phyloP scores from a whole-genome alignment of 2,113 vertebrate genomes.

The Amblyornis subalaris region DNA sequence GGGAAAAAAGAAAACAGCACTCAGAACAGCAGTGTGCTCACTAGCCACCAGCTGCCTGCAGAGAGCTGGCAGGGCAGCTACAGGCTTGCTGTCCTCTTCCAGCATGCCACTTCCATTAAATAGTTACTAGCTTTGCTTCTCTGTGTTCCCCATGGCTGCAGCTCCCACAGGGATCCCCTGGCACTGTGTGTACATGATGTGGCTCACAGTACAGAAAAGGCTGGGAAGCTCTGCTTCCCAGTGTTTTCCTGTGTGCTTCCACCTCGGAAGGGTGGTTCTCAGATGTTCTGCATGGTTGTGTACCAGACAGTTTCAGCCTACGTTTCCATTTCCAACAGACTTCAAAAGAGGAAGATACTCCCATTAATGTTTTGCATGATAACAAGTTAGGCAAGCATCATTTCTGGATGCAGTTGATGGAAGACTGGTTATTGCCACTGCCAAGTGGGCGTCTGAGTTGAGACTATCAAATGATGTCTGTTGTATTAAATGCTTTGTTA shows the following conservation, averaged over 20 bases:
- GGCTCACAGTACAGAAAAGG: neutral
- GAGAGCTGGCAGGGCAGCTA: neutral
- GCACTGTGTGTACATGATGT: neutral
- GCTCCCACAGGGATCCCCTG: neutral
- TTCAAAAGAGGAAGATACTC: constrained; percentile 50
- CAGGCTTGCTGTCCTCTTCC: neutral
- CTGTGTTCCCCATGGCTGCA: neutral
- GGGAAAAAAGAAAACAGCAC: neutral
- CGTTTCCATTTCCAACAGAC: neutral
- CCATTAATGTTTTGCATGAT: constrained; percentile 58
- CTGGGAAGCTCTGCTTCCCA: neutral
- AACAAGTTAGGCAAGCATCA: constrained; percentile 25
- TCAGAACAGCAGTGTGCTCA: neutral
- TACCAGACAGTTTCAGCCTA: neutral
- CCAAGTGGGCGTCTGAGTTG: constrained; percentile 33
- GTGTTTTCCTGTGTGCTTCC: neutral
- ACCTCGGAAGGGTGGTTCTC: constrained; percentile 1
- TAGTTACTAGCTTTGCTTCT: neutral
- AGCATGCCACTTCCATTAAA: neutral
- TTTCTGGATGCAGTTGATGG: constrained; percentile 27
- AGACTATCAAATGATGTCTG: constrained; percentile 54
- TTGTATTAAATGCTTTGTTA: constrained; percentile 47
- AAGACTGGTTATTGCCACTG: constrained; percentile 31
- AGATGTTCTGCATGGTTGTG: neutral
- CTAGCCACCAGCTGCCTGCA: neutral